Conservation (phyloP, 2,797 vertebrate genomes). For the Sebastes steindachneri region DNA sequence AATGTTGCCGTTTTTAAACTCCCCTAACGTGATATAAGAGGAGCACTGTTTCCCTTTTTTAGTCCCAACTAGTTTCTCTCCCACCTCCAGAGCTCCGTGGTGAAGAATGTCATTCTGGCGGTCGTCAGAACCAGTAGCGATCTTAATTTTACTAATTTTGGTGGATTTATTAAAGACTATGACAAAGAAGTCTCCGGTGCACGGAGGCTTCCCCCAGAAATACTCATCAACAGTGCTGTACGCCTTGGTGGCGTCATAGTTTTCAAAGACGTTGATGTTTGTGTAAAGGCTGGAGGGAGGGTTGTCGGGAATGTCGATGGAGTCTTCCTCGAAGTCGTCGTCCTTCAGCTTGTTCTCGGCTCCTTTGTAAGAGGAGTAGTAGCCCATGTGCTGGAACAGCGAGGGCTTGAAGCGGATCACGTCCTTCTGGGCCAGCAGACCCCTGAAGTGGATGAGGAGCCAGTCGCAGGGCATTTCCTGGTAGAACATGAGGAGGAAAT, state of each 20-base stretch:
- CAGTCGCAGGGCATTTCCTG: constrained; percentile 99
- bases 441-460: constrained; percentile 95
- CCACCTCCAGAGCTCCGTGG: constrained; percentile 93
- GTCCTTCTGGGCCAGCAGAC: constrained; percentile 95
- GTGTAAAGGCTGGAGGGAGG: constrained; percentile 93
- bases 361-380: constrained; percentile 97
- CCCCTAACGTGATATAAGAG: constrained; percentile 91
- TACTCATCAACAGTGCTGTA: constrained; percentile 96
- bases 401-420: constrained; percentile 98
- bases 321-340: constrained; percentile 97
- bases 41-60: constrained; percentile 91
- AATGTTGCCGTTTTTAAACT: constrained; percentile 95
- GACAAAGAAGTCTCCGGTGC: constrained; percentile 91
- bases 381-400: constrained; percentile 98
- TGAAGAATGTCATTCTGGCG: constrained; percentile 94
- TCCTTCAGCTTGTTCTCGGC: constrained; percentile 98
- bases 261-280: constrained; percentile 97
- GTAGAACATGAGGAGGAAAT: constrained; percentile 99
- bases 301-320: constrained; percentile 96
- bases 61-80: constrained; percentile 87
- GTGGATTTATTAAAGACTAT: constrained; percentile 92
- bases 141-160: constrained; percentile 93
- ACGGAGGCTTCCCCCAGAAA: constrained; percentile 96
- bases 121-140: constrained; percentile 94
- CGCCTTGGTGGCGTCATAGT: constrained; percentile 93